Evolutionary conservation across 1,140 invertebrate genomes (phyloP), one percentile per base, ranked within the genome.

Genomic region (Spodoptera frugiperda): DNA sequence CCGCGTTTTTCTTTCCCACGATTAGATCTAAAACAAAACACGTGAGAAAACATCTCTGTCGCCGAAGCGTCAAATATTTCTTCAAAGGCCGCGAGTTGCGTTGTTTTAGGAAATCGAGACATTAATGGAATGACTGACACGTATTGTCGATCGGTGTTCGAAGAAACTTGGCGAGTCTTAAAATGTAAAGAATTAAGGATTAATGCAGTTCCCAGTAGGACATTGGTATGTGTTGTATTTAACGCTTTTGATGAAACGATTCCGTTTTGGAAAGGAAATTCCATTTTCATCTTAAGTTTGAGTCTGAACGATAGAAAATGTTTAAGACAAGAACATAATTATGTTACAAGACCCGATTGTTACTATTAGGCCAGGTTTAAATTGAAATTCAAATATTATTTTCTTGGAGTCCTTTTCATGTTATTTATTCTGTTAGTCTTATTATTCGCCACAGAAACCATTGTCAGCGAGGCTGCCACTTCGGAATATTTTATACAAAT

Each of bases 401-500:
- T 67, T 72, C 73, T 65, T 79, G 81, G 15, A 21, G 57, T 6
- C 71, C 44, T 53, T 78, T 79, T 82, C 78, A 71, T 79, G 80
- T 85, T 80, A 74, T 81, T 82, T 78, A 71, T 81, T 82, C 83
- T 80, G 82, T 82, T 83, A 80, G 74, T 76, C 78, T 88, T 89
- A 83, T 89, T 89, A 82, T 88, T 84, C 82, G 78, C 80, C 79
- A 84, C 82, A 83, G 85, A 87, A 83, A 80, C 79, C 81, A 87
- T 78, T 86, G 88, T 85, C 87, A 85, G 86, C 88, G 88, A 87
- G 87, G 88, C 84, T 78, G 68, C 81, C 77, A 86, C 78, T 79
- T 87, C 87, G 77, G 92, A 93, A 93, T 93, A 93, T 91, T 91
- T 93, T 93, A 93, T 93, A 92, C 91, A 93, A 93, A 93, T 93